phyloP scores from a whole-genome alignment of 2,797 vertebrate species.

The Phoeniculus purpureus region DNA sequence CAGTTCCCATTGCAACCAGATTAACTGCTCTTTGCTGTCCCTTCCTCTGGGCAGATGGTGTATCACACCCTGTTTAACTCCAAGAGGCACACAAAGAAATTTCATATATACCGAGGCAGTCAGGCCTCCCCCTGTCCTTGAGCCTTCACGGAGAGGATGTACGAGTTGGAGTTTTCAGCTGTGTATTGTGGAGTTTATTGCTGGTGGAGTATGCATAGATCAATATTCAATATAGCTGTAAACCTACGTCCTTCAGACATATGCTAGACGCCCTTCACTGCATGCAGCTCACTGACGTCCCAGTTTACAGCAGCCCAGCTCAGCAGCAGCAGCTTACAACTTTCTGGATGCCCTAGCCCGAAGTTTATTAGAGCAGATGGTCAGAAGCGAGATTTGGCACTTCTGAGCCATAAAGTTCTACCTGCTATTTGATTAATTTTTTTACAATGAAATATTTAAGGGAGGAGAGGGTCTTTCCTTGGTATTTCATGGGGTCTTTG shows the following conservation, averaged over 20 bases:
- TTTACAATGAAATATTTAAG: neutral
- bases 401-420: neutral
- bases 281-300: neutral
- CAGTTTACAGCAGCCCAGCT: neutral
- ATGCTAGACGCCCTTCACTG: neutral
- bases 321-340: neutral
- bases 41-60: neutral
- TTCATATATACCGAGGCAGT: neutral
- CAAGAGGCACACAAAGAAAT: neutral
- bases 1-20: neutral
- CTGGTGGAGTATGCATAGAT: conserved; percentile 40
- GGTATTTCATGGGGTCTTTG: neutral
- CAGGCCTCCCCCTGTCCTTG: conserved; percentile 13
- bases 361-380: neutral
- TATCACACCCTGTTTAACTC: neutral
- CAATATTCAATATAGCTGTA: conserved; percentile 57
- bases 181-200: conserved; percentile 10
- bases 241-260: neutral
- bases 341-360: neutral
- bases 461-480: neutral
- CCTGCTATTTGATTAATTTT: neutral
- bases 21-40: neutral
- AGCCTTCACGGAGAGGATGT: neutral
- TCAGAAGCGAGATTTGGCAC: neutral
- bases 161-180: neutral